Conservation (phyloP, 1,140 invertebrate genomes). For the Zaprionus inermis region DNA sequence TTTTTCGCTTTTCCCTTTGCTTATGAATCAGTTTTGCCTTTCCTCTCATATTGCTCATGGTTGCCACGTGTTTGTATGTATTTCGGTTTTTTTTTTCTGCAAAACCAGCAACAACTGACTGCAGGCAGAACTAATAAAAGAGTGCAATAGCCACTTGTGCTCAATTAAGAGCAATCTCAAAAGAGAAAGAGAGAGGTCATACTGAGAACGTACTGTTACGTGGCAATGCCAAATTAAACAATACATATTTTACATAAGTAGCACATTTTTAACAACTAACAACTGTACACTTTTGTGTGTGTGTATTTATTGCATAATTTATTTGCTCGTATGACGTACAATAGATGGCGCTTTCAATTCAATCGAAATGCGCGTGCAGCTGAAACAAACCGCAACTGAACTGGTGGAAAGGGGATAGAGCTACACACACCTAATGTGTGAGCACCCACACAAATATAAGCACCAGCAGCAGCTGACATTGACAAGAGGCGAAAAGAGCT, state of each 20-base stretch:
- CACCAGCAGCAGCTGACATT: constrained; percentile 45
- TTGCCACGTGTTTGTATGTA: constrained; percentile 26
- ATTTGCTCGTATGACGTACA: constrained; percentile 30
- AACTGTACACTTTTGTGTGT: not conserved
- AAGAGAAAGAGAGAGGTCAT: not conserved
- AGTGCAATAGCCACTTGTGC: not conserved
- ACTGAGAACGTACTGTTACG: constrained; percentile 4
- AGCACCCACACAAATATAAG: not conserved
- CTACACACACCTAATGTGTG: constrained; percentile 8
- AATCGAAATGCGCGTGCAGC: constrained; percentile 9
- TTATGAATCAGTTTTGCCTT: constrained; percentile 25
- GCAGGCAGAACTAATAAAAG: constrained; percentile 21
- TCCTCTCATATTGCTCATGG: not conserved
- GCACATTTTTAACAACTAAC: constrained; percentile 20
- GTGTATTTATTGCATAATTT: constrained; percentile 42
- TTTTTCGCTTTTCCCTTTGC: constrained; percentile 14
- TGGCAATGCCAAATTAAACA: constrained; percentile 9
- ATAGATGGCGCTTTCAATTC: constrained; percentile 24
- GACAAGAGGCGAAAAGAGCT: constrained; percentile 41
- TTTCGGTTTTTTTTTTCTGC: not conserved
- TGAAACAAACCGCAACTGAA: not conserved
- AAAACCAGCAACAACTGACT: constrained; percentile 2
- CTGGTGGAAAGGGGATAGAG: constrained; percentile 23
- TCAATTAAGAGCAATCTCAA: constrained; percentile 1
- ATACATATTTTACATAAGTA: not conserved